Conservation (phyloP, 2,113 vertebrate species). For the Onychostoma macrolepis region DNA sequence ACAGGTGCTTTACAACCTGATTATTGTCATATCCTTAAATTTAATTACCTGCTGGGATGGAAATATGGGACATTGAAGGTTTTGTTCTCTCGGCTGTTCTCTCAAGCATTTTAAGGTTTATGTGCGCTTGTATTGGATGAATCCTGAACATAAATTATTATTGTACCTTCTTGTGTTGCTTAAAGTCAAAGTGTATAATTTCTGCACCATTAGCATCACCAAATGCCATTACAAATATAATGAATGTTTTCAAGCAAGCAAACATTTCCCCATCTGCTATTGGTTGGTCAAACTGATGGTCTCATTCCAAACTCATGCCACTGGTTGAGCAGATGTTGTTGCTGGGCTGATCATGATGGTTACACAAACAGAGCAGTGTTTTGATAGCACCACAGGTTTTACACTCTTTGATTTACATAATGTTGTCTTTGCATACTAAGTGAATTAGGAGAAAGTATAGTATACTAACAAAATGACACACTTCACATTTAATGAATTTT, state of each 20-base stretch:
- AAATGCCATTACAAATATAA: background rate
- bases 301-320: background rate
- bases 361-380: background rate
- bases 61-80: background rate
- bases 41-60: conserved; percentile 19
- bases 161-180: background rate
- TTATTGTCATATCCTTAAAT: conserved; percentile 38
- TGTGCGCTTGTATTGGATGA: background rate
- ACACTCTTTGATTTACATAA: background rate
- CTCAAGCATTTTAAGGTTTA: too few relatives aligned
- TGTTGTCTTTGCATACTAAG: background rate
- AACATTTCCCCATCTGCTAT: background rate
- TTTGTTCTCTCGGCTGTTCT: too few relatives aligned
- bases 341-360: background rate
- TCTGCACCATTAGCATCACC: background rate
- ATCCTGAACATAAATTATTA: background rate
- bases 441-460: background rate
- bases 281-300: background rate
- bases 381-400: background rate
- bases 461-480: background rate
- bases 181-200: background rate
- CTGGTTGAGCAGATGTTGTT: background rate
- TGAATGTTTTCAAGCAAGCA: background rate
- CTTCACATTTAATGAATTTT: background rate
- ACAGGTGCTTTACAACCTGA: conserved; percentile 47